Percentiles rank a stretch among this genome's conserved stretches.
phyloP scores from a whole-genome alignment of 2,113 vertebrate species.

The Prunella fulvescens region DNA sequence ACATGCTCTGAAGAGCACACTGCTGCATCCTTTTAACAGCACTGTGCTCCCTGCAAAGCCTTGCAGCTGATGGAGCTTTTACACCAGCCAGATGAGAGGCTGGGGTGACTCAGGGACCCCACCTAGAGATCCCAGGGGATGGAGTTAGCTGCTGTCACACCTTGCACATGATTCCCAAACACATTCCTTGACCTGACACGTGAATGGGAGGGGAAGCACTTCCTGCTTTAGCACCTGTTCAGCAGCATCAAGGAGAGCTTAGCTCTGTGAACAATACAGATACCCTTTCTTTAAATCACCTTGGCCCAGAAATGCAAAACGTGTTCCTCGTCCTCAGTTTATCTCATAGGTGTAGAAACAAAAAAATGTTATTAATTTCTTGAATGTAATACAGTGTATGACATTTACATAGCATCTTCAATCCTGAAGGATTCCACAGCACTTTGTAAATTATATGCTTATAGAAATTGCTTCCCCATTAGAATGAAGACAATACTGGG shows the following conservation, averaged over 20 bases:
- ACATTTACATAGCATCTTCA: constrained; percentile 15
- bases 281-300: neutral
- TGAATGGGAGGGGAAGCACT: neutral
- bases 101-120: neutral
- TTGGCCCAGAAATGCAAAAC: neutral
- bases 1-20: neutral
- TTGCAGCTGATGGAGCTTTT: neutral
- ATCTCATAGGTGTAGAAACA: constrained; percentile 2
- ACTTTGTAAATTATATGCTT: constrained; percentile 19
- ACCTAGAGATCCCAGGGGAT: neutral
- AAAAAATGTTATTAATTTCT: neutral
- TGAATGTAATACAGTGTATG: neutral
- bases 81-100: neutral
- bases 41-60: neutral
- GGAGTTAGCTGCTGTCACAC: neutral
- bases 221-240: neutral
- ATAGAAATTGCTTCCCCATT: neutral
- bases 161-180: neutral
- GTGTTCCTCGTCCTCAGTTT: neutral
- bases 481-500: neutral
- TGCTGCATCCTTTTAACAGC: neutral
- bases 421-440: constrained; percentile 27
- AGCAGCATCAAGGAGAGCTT: neutral
- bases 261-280: neutral
- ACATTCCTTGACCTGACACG: neutral